Conservation (phyloP, 2,888 invertebrate species). For the Xestia sexstrigata region DNA sequence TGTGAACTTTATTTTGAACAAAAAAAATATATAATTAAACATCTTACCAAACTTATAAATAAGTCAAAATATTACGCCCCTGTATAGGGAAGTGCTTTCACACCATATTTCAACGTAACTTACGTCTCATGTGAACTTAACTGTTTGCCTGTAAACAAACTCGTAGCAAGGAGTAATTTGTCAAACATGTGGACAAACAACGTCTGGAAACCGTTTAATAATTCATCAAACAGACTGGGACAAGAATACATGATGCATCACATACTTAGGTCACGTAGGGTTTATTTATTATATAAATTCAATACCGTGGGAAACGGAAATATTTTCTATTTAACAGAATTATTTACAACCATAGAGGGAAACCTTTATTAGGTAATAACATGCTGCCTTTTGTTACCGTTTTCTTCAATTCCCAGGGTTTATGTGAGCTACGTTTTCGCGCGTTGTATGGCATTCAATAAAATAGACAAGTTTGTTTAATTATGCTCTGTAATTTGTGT, state of each 20-base stretch:
- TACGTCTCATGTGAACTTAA: neutral
- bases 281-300: neutral
- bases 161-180: conserved; percentile 13
- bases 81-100: neutral
- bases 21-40: neutral
- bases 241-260: conserved; percentile 25
- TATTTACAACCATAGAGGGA: neutral
- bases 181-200: conserved; percentile 20
- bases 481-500: neutral
- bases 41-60: neutral
- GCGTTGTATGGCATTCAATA: neutral
- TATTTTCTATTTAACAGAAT: neutral
- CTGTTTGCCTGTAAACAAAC: conserved; percentile 12
- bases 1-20: neutral
- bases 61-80: neutral
- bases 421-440: too few species aligned
- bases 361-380: too few species aligned
- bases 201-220: conserved; percentile 7
- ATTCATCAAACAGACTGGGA: conserved; percentile 23
- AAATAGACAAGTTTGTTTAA: neutral
- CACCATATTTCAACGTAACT: neutral
- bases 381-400: neutral
- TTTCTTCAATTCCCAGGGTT: neutral
- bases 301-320: neutral
- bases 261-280: neutral